Percentiles rank a stretch among this genome's conserved stretches.
These are phyloP conservation scores for Macrosiphum euphorbiae DNA, from an alignment of 2,888 invertebrate species.

Conservation along the genomic window DNA sequence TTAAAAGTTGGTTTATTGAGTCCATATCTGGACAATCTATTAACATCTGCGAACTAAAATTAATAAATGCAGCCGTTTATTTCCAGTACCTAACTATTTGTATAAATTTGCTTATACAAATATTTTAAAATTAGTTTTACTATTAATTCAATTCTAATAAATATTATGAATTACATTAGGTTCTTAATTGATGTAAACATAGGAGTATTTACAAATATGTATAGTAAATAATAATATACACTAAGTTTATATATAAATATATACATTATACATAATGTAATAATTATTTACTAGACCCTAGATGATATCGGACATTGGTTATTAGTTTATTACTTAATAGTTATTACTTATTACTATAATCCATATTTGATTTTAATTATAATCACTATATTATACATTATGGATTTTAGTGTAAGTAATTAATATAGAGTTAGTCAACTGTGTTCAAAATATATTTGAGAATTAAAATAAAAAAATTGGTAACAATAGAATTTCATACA, in stretches of 20 bases:
- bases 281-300: background rate
- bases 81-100: background rate
- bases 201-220: background rate
- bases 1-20: background rate
- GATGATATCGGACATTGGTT: background rate
- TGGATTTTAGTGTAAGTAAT: background rate
- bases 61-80: background rate
- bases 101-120: background rate
- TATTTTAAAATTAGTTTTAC: background rate
- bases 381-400: background rate
- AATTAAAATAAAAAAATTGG: background rate
- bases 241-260: background rate
- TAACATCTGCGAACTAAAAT: background rate
- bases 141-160: background rate
- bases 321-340: too few species aligned
- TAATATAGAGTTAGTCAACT: background rate
- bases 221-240: background rate
- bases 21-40: conserved; percentile 4
- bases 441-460: background rate
- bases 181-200: background rate
- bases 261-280: background rate
- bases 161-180: background rate
- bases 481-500: background rate
- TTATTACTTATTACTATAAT: conserved; percentile 3
- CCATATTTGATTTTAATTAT: background rate